These are phyloP conservation scores for Poeciliopsis infans DNA, from an alignment of 2,797 vertebrate genomes.

Conservation along the genomic window DNA sequence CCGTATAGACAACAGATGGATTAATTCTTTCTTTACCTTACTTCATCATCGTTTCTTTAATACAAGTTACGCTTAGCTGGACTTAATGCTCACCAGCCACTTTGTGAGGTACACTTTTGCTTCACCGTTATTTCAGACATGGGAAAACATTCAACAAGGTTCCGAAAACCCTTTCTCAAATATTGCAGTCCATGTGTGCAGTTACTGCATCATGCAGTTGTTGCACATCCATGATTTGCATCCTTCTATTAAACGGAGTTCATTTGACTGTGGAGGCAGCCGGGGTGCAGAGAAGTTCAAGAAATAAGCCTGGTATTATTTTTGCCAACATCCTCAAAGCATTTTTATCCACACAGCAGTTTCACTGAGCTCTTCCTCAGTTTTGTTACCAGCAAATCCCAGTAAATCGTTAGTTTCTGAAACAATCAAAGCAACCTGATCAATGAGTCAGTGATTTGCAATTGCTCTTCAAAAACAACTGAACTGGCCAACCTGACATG, in stretches of 20 bases:
- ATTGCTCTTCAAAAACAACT: not conserved
- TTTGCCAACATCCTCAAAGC: not conserved
- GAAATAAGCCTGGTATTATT: not conserved
- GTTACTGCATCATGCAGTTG: conserved; percentile 46
- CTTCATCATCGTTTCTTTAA: not conserved
- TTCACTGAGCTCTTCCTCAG: not conserved
- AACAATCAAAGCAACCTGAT: not conserved
- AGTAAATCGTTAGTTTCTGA: not conserved
- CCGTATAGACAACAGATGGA: not conserved
- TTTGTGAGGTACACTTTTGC: not conserved
- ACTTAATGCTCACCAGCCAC: not conserved
- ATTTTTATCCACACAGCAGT: not conserved
- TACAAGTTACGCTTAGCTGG: not conserved
- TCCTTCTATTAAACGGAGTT: not conserved
- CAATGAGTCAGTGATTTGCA: not conserved
- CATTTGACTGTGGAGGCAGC: not conserved
- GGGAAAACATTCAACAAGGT: not conserved
- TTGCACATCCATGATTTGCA: conserved; percentile 44
- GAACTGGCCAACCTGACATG: not conserved
- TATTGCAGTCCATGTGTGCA: not conserved
- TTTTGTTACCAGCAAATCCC: not conserved
- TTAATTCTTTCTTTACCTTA: not conserved
- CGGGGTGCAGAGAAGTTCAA: not conserved
- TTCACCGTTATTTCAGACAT: not conserved
- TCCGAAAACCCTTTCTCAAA: not conserved